phyloP scores from a whole-genome alignment of 2,113 vertebrate species.

The Dicaeum eximium region DNA sequence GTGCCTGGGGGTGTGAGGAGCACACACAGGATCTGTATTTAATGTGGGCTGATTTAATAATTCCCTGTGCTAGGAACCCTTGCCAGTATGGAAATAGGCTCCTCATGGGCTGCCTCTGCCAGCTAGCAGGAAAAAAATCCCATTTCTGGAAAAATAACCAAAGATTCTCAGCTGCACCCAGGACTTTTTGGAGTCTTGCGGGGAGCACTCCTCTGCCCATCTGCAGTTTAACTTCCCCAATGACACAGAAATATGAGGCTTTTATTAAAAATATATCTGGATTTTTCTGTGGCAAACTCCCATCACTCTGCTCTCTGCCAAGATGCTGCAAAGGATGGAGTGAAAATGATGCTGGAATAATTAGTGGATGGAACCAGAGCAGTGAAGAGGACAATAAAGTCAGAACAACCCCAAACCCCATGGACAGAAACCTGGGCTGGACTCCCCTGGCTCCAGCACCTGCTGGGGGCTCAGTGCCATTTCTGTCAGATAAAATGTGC shows the following conservation, averaged over 20 bases:
- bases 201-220: neutral
- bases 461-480: neutral
- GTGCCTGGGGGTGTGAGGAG: neutral
- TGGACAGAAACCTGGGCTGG: neutral
- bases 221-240: neutral
- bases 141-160: conserved; percentile 28
- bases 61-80: neutral
- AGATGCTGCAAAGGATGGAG: neutral
- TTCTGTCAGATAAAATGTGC: neutral
- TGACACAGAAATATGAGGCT: neutral
- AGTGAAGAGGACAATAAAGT: fast-evolving
- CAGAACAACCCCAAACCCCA: neutral
- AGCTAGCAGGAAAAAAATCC: neutral
- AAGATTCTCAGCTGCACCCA: conserved; percentile 35
- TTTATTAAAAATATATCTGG: neutral
- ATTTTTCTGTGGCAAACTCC: neutral
- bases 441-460: neutral
- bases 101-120: neutral
- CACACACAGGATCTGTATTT: neutral
- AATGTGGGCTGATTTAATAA: neutral
- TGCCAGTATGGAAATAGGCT: neutral
- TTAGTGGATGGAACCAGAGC: neutral
- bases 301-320: neutral
- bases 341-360: fast-evolving
- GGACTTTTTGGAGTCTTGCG: neutral